Conservation (phyloP, 2,797 vertebrate species). For the Oreochromis mossambicus region DNA sequence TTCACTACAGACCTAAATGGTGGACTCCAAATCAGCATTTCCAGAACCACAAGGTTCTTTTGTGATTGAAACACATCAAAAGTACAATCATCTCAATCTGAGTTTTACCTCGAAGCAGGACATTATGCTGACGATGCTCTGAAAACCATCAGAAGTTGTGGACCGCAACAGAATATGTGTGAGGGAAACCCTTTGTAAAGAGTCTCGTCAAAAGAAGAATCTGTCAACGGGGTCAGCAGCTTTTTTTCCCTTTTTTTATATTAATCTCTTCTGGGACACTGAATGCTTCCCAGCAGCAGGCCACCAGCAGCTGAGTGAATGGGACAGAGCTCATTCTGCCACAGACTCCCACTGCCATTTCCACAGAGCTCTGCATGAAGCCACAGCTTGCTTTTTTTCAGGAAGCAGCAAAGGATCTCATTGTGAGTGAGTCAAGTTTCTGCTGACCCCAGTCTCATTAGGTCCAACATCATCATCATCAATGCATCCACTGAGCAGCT, state of each 20-base stretch:
- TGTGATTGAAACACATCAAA: neutral
- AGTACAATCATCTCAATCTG: neutral
- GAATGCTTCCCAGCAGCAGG: constrained; percentile 34
- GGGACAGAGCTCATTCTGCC: constrained; percentile 34
- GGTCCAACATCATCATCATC: constrained; percentile 12
- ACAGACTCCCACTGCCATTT: constrained; percentile 40
- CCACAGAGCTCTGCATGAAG: constrained; percentile 41
- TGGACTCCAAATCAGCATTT: neutral
- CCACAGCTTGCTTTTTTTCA: constrained; percentile 41
- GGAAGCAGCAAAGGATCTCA: constrained; percentile 47
- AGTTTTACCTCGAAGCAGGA: neutral
- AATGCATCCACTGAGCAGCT: neutral
- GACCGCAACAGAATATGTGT: neutral
- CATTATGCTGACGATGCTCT: neutral
- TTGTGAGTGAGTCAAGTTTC: constrained; percentile 46
- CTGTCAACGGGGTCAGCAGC: constrained; percentile 1
- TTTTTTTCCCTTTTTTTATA: neutral
- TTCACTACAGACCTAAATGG: neutral
- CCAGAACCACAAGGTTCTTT: neutral
- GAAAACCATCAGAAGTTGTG: neutral
- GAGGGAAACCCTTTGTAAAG: constrained; percentile 15
- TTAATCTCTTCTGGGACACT: constrained; percentile 28
- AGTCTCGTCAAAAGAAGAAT: constrained; percentile 43
- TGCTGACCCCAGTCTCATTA: constrained; percentile 17
- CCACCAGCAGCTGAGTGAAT: constrained; percentile 15